Evolutionary conservation across 2,797 vertebrate genomes (phyloP).

Genomic region (Holocentrus rufus): DNA sequence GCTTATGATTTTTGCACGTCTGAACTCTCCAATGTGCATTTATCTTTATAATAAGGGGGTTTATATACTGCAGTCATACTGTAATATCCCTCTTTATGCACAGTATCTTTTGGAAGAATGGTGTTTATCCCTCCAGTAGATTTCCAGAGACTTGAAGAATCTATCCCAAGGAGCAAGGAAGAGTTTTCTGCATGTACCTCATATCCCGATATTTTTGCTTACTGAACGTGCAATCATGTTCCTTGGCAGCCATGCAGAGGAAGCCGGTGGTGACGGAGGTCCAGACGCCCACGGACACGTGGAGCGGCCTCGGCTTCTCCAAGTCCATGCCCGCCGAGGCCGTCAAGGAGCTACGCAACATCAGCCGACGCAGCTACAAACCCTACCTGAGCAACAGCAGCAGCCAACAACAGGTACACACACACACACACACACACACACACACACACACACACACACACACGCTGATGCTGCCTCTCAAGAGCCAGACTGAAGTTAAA

Average conservation of each 20-base stretch:
- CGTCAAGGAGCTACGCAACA: slow-evolving; percentile 81
- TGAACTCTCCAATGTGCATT: too few species aligned
- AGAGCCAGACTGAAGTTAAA: background rate
- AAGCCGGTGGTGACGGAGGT: slow-evolving; percentile 85
- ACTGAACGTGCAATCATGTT: slow-evolving; percentile 19
- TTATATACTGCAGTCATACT: too few species aligned
- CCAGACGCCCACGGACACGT: slow-evolving; percentile 84
- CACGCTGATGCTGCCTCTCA: background rate
- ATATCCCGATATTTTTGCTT: background rate
- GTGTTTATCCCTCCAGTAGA: too few species aligned
- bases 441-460: slow-evolving; percentile 25
- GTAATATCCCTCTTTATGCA: too few species aligned
- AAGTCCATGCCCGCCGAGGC: slow-evolving; percentile 87
- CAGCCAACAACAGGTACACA: slow-evolving; percentile 72
- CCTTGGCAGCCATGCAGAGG: slow-evolving; percentile 83
- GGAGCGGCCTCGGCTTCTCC: slow-evolving; percentile 88
- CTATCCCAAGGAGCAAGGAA: too few species aligned
- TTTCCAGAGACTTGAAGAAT: too few species aligned
- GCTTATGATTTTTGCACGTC: too few species aligned
- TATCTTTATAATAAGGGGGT: too few species aligned
- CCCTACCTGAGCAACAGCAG: slow-evolving; percentile 76
- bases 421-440: slow-evolving; percentile 6
- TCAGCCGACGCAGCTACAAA: slow-evolving; percentile 83
- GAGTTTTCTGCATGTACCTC: background rate
- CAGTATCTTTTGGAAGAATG: too few species aligned